These are phyloP conservation scores for Sceloporus tristichus DNA, from an alignment of 2,113 vertebrate genomes.

Conservation along the genomic window DNA sequence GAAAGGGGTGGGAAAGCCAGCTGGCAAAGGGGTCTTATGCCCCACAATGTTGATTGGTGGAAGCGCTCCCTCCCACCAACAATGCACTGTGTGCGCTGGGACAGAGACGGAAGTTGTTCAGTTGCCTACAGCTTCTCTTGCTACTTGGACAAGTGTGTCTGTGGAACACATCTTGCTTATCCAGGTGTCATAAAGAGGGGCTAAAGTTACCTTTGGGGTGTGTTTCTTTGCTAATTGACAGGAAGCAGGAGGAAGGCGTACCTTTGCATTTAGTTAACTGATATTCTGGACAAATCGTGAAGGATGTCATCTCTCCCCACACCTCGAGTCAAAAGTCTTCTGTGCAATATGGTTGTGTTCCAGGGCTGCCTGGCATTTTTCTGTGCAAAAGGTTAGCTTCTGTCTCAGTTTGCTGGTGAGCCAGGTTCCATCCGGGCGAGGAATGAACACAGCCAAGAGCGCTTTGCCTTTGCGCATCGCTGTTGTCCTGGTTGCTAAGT, in stretches of 20 bases:
- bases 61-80: neutral
- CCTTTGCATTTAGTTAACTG: rapidly evolving
- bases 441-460: rapidly evolving
- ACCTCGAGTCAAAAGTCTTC: neutral
- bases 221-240: rapidly evolving
- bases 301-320: neutral
- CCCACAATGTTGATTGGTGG: neutral
- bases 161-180: neutral
- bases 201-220: rapidly evolving
- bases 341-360: neutral
- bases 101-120: neutral
- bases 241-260: rapidly evolving
- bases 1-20: no score
- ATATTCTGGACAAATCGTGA: neutral
- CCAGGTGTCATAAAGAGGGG: neutral
- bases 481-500: neutral
- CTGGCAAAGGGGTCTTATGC: neutral
- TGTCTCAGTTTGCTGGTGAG: rapidly evolving
- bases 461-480: rapidly evolving
- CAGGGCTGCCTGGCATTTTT: neutral
- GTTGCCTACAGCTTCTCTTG: rapidly evolving
- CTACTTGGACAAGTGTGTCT: neutral
- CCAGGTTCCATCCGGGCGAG: rapidly evolving
- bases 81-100: rapidly evolving
- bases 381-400: slow-evolving; percentile 8